These are phyloP conservation scores for Mellivora capensis DNA, from an alignment of 2,113 vertebrate genomes.

Conservation along the genomic window DNA sequence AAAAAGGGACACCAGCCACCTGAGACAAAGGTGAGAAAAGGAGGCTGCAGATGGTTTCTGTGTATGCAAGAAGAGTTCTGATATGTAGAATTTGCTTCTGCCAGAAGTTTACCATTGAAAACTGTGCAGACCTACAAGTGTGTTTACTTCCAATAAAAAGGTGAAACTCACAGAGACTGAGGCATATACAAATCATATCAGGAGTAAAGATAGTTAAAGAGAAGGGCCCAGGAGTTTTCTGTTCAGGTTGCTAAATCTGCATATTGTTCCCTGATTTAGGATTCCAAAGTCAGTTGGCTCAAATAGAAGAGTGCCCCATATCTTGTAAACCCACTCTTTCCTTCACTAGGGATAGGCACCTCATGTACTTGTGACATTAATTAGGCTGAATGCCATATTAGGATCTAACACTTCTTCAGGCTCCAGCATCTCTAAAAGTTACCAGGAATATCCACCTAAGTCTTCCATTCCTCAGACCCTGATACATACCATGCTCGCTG, in stretches of 20 bases:
- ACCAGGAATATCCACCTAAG: background rate
- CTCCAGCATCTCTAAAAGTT: background rate
- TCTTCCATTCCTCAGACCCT: conserved; percentile 75
- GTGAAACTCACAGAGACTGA: background rate
- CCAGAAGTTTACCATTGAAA: background rate
- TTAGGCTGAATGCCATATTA: background rate
- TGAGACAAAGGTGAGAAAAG: background rate
- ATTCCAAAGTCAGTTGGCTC: background rate
- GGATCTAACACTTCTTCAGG: background rate
- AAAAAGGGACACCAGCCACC: background rate
- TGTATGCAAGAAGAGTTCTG: background rate
- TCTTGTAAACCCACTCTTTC: background rate
- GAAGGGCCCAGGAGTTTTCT: background rate
- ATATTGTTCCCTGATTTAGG: conserved; percentile 5
- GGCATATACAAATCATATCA: background rate
- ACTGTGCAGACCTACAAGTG: background rate
- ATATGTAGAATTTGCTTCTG: background rate
- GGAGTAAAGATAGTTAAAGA: background rate
- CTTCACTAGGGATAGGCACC: background rate
- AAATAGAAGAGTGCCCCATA: background rate
- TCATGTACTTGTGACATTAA: background rate
- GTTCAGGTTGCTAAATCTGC: background rate
- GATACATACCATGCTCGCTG: conserved; percentile 83
- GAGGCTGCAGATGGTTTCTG: background rate
- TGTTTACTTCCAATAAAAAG: conserved; percentile 9